Base-by-base conservation (phyloP, 2,888 invertebrate species). In the Phragmatobia fuliginosa region DNA sequence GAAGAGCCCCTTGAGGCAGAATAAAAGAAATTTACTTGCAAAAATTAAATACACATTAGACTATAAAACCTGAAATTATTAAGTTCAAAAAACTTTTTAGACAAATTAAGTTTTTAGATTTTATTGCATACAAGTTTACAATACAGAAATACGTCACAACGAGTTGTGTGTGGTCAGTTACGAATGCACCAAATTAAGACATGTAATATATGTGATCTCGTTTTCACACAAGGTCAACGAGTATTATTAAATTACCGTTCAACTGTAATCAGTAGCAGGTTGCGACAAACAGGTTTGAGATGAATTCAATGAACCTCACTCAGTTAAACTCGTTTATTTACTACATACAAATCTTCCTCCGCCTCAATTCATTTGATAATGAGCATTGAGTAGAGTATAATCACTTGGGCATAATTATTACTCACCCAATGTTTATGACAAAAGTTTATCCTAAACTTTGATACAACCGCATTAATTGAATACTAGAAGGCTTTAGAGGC, bases 201-300 rank as follows among this genome's bases (percentile, higher is more conserved):
- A 36, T 67, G 32, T 25, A 60, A 45, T 45, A n/a, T 45, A 49
- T 36, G 52, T 67, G 31, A 18, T 52, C 38, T 62, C 67, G 25
- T 67, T 67, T 18, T 33, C 38, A 14, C 36, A 8, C 67, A 62
- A 67, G 67, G 67, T 62, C 52, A 7, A 5, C 59, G 28, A 33
- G 28, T 8, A 5, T 49, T 60, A 60, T 52, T 62, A 61, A 67
- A 67, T 62, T 36, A 62, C n/a, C 18, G 52, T 60, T 66, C 38
- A 56, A 31, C 32, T 62, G 33, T 61, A 66, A 70, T 62, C 58
- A 58, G 33, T 28, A 66, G 33, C 66, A 62, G 62, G 62, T 70
- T 70, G 62, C 32, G 45, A 36, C 14, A 41, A 45, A 62, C 45
- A 66, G 66, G 62, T 70, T 62, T 33, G 32, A 33, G 32, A 31